Base-by-base conservation (phyloP, 2,888 invertebrate species). In the Tipula vernalis region DNA sequence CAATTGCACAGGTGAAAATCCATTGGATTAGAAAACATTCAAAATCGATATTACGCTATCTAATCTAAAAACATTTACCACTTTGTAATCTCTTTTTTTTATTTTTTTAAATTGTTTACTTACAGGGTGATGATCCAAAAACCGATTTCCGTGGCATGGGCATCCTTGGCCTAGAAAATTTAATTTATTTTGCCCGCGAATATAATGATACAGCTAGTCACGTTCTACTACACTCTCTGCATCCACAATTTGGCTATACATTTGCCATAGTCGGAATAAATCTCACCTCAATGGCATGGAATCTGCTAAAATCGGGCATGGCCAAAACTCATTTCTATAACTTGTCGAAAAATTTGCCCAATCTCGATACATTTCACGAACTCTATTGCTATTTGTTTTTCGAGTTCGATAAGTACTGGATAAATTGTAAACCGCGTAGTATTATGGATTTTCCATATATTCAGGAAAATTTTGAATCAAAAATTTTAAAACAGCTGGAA, bases 121-220 rank as follows among this genome's bases (percentile, higher is more conserved):
- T 95, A 89, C 93, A 95, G 93, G 99, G 99, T 15, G 97, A 98
- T 89, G 98, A 99, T 93, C 99, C 99, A 0, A 96, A 97, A 91
- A 99, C 99, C 0, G 99, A 99, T 92, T 99, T 99, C 90, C 95
- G 99, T 86, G 99, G 99, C 88, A 99, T 99, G 98, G 99, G 99
- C 36, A 91, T 98, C 87, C 93, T 99, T 71, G 98, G 98, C 8
- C 92, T 99, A 85, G 97, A 98, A 89, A 98, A 99, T 92, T 93
- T 99, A 0, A 90, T 98, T 89, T 98, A 94, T 90, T 98, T 98
- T 92, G 96, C 97, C 39, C 93, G 93, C 47, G 96, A 96, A 90
- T 97, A 97, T 91, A 94, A 94, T 28, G 94, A 94, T 89, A 94
- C 95, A 15, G 96, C 98, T 1, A 94, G 94, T 86, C 96, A 97